phyloP scores from a whole-genome alignment of 2,113 vertebrate genomes.

The Triplophysa siluroides region DNA sequence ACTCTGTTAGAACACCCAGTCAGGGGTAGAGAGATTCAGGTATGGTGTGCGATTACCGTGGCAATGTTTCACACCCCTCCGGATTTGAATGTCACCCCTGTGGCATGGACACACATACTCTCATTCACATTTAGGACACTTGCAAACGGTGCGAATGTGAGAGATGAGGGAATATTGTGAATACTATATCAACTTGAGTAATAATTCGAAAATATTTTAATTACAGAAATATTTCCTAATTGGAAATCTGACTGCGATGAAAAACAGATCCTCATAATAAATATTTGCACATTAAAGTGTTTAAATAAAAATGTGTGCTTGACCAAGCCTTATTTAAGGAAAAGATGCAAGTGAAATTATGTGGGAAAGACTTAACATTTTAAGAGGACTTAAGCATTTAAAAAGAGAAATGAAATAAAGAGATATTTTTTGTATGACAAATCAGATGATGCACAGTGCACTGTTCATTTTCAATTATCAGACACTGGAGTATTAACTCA shows the following conservation, averaged over 20 bases:
- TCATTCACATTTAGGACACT: constrained; percentile 38
- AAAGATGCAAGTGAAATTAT: background rate
- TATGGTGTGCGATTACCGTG: constrained; percentile 64
- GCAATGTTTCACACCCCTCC: constrained; percentile 63
- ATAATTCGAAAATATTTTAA: background rate
- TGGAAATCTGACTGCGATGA: background rate
- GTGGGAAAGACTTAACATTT: background rate
- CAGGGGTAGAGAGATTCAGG: constrained; percentile 61
- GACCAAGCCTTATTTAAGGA: background rate
- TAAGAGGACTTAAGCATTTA: background rate
- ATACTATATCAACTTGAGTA: constrained; percentile 19
- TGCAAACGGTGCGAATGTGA: constrained; percentile 23
- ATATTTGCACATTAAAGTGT: background rate
- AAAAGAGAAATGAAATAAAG: constrained; percentile 42
- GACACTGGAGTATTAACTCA: constrained; percentile 38
- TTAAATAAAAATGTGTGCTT: background rate
- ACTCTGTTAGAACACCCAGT: constrained; percentile 58
- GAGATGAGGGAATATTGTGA: constrained; percentile 9
- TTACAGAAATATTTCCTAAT: no score
- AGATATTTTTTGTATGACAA: constrained; percentile 21
- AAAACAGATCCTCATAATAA: background rate
- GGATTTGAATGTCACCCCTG: constrained; percentile 41
- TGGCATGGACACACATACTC: constrained; percentile 40
- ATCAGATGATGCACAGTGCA: constrained; percentile 21
- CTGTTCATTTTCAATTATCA: constrained; percentile 50